Evolutionary conservation across 2,797 vertebrate genomes (phyloP).

Genomic region (Enteromius argenteus): DNA sequence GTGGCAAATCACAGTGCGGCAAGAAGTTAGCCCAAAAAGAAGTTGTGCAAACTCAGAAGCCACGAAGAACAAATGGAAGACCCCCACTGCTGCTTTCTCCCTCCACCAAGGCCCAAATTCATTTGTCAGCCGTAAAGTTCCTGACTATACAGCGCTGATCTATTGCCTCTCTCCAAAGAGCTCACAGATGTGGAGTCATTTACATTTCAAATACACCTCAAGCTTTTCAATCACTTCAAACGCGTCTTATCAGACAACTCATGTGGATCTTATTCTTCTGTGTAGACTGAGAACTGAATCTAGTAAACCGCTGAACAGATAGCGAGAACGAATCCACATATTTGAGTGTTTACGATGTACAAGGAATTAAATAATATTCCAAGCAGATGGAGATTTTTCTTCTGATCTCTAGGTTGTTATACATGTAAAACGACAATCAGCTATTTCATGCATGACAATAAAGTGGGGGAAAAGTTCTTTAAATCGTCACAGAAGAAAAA

Average conservation of each 20-base stretch:
- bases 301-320: constrained; percentile 18
- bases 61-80: constrained; percentile 67
- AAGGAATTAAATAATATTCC: constrained; percentile 27
- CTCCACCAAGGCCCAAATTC: constrained; percentile 71
- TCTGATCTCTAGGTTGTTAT: constrained; percentile 9
- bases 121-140: constrained; percentile 86
- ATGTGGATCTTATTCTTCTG: constrained; percentile 59
- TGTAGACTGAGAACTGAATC: constrained; percentile 47
- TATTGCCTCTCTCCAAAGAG: constrained; percentile 65
- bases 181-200: constrained; percentile 66
- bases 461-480: not conserved
- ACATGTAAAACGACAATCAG: not conserved
- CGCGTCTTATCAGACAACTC: constrained; percentile 63
- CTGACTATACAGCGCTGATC: constrained; percentile 72
- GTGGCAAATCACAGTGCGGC: constrained; percentile 60
- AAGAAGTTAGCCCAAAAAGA: constrained; percentile 66
- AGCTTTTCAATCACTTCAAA: constrained; percentile 67
- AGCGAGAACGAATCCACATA: constrained; percentile 18
- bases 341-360: not conserved
- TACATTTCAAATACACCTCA: constrained; percentile 69
- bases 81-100: constrained; percentile 68
- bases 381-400: constrained; percentile 18
- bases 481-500: constrained; percentile 1
- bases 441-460: not conserved
- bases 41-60: constrained; percentile 69